phyloP scores from a whole-genome alignment of 2,113 vertebrate genomes.

The Suricata suricatta region DNA sequence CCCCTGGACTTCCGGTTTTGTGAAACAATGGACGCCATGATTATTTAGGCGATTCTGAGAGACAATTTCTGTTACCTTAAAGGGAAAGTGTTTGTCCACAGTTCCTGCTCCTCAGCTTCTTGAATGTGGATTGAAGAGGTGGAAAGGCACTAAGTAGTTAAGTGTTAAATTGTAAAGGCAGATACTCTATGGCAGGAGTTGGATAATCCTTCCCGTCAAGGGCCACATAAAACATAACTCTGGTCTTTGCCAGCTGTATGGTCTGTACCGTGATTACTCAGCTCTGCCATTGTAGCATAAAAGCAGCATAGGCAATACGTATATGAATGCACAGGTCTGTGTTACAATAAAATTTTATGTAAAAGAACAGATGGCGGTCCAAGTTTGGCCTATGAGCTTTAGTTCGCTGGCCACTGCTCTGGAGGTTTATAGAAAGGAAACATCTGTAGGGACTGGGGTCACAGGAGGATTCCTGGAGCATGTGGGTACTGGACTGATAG shows the following conservation, averaged over 20 bases:
- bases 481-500: neutral
- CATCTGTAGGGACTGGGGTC: neutral
- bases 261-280: neutral
- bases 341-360: conserved; percentile 8
- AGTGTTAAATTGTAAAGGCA: neutral
- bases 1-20: neutral
- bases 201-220: neutral
- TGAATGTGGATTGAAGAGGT: neutral
- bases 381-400: neutral
- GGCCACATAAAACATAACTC: neutral
- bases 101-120: neutral
- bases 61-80: neutral
- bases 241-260: neutral
- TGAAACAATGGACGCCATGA: neutral
- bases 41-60: neutral
- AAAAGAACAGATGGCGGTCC: neutral
- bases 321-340: neutral
- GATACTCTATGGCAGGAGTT: neutral
- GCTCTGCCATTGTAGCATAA: neutral
- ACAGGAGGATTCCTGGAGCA: neutral
- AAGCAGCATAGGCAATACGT: neutral
- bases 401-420: neutral
- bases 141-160: neutral
- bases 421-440: neutral
- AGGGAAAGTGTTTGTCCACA: neutral